A percentile compares a stretch with the other conserved stretches of the same genome.
These are phyloP conservation scores for Sylvia borin DNA, from an alignment of 2,797 vertebrate genomes.

Conservation along the genomic window DNA sequence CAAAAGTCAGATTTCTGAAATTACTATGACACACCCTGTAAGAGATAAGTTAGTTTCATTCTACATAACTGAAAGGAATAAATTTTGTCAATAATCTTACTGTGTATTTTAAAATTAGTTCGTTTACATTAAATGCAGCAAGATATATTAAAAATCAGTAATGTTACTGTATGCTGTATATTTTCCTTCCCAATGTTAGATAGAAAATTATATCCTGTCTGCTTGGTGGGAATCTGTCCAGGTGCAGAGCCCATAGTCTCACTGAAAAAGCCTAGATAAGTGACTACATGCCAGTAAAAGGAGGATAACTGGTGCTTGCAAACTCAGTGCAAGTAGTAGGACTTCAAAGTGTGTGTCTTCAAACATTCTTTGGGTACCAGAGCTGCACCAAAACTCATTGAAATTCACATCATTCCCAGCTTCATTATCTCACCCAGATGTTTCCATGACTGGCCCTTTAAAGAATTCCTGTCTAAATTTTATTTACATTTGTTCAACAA, in stretches of 20 bases:
- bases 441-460: constrained; percentile 79
- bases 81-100: background rate
- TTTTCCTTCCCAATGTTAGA: background rate
- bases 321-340: background rate
- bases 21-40: accelerated
- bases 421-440: constrained; percentile 78
- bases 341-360: background rate
- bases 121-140: background rate
- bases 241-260: background rate
- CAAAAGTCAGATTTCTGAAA: background rate
- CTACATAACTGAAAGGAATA: background rate
- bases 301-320: background rate
- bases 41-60: background rate
- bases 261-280: background rate
- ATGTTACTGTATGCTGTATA: background rate
- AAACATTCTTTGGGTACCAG: constrained; percentile 26
- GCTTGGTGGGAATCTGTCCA: background rate
- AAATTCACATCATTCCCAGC: constrained; percentile 66
- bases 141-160: background rate
- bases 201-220: background rate
- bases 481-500: constrained; percentile 82
- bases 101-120: background rate
- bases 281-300: background rate
- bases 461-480: constrained; percentile 79
- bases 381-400: constrained; percentile 60